Conservation (phyloP, 1,140 invertebrate genomes). For the Monochamus saltuarius region DNA sequence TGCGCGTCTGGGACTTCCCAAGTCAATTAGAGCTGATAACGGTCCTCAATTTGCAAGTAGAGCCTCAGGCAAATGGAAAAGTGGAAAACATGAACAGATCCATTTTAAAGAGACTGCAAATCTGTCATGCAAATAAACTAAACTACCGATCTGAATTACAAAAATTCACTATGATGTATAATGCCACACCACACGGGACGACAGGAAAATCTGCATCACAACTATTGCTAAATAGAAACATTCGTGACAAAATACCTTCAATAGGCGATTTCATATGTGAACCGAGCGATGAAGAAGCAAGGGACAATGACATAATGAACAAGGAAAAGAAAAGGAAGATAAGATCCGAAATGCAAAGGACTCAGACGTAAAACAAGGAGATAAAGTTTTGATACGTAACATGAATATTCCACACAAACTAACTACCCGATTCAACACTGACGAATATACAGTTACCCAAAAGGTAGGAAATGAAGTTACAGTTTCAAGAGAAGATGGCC, state of each 20-base stretch:
- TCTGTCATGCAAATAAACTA: constrained; percentile 17
- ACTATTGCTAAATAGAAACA: constrained; percentile 43
- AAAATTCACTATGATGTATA: constrained; percentile 46
- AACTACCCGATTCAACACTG: constrained; percentile 18
- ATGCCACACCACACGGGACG: constrained; percentile 41
- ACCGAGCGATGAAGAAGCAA: constrained; percentile 25
- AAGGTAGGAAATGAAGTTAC: too few species aligned
- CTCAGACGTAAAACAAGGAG: constrained; percentile 22
- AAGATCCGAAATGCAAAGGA: constrained; percentile 21
- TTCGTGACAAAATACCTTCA: constrained; percentile 42
- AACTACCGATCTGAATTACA: constrained; percentile 33
- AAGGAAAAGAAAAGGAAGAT: constrained; percentile 35
- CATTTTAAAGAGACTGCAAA: constrained; percentile 37
- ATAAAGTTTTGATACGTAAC: constrained; percentile 34
- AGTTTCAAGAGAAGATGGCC: too few species aligned
- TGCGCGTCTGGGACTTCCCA: constrained; percentile 23
- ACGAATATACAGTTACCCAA: constrained; percentile 8
- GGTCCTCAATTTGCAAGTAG: constrained; percentile 34
- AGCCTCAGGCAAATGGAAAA: constrained; percentile 44
- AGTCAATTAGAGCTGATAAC: constrained; percentile 38
- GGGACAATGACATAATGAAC: constrained; percentile 29
- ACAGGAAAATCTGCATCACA: constrained; percentile 48
- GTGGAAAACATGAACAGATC: constrained; percentile 46
- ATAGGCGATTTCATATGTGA: constrained; percentile 16
- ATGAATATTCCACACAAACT: constrained; percentile 20